Evolutionary conservation across 2,113 vertebrate genomes (phyloP).

Genomic region (Narcine bancroftii): DNA sequence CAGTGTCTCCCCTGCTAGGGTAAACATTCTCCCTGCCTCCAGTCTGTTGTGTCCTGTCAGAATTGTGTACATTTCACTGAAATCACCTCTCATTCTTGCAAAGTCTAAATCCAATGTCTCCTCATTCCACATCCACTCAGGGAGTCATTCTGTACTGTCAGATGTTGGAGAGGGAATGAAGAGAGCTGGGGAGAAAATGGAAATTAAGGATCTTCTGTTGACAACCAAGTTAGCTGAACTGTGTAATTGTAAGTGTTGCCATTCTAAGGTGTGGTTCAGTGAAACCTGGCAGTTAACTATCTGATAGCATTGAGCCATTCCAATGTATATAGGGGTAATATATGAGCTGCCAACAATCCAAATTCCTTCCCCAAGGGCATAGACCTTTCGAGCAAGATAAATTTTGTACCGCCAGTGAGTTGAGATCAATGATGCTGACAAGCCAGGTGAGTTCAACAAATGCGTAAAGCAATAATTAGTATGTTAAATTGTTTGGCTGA

Average conservation of each 20-base stretch:
- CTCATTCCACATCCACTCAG: too few relatives aligned
- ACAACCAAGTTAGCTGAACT: not conserved
- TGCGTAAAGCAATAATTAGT: not conserved
- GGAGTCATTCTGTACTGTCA: too few relatives aligned
- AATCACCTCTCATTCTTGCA: too few relatives aligned
- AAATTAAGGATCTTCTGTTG: not conserved
- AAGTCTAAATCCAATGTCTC: too few relatives aligned
- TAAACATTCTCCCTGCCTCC: too few relatives aligned
- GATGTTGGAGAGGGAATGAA: not conserved
- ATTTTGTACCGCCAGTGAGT: not conserved
- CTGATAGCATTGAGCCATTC: not conserved
- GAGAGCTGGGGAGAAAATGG: not conserved
- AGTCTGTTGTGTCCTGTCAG: too few relatives aligned
- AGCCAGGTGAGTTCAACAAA: not conserved
- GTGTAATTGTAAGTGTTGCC: not conserved
- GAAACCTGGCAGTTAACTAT: not conserved
- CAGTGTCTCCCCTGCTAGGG: too few relatives aligned
- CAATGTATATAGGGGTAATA: not conserved
- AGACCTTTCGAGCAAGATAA: not conserved
- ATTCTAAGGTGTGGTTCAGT: not conserved
- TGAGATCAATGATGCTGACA: constrained; percentile 11
- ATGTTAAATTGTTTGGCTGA: not conserved
- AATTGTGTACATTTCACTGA: too few relatives aligned
- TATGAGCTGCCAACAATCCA: not conserved
- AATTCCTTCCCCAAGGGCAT: not conserved